Percentiles rank a stretch among this genome's conserved stretches.
Evolutionary conservation across 2,797 vertebrate species (phyloP).

Genomic region (Phrynocephalus forsythii): DNA sequence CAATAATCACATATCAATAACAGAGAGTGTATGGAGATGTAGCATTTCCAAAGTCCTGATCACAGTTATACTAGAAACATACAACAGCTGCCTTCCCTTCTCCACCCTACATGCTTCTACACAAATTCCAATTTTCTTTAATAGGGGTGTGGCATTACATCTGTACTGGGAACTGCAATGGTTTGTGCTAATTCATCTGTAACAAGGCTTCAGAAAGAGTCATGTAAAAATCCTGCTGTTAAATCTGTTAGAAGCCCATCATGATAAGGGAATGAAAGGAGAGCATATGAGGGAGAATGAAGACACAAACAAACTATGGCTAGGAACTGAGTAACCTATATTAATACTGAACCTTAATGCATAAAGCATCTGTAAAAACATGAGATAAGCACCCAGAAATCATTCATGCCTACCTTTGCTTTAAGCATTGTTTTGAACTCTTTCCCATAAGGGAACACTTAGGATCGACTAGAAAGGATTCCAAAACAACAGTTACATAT

Average conservation of each 20-base stretch:
- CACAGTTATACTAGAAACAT: too few relatives aligned
- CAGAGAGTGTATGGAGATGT: too few relatives aligned
- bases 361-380: background rate
- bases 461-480: background rate
- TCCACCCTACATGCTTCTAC: too few relatives aligned
- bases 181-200: background rate
- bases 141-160: background rate
- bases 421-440: constrained; percentile 15
- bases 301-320: background rate
- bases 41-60: too few relatives aligned
- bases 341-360: constrained; percentile 26
- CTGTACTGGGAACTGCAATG: background rate
- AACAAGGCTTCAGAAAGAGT: background rate
- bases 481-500: background rate
- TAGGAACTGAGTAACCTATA: background rate
- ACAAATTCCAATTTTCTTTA: too few relatives aligned
- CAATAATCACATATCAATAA: too few relatives aligned
- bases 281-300: background rate
- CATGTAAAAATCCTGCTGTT: background rate
- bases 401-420: background rate
- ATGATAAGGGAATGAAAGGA: background rate
- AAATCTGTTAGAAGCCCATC: background rate
- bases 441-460: background rate
- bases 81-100: too few relatives aligned
- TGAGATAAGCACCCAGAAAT: background rate